Evolutionary conservation across 2,888 invertebrate genomes (phyloP), one percentile per base, ranked within the genome.

Genomic region (Eupithecia vulgata): DNA sequence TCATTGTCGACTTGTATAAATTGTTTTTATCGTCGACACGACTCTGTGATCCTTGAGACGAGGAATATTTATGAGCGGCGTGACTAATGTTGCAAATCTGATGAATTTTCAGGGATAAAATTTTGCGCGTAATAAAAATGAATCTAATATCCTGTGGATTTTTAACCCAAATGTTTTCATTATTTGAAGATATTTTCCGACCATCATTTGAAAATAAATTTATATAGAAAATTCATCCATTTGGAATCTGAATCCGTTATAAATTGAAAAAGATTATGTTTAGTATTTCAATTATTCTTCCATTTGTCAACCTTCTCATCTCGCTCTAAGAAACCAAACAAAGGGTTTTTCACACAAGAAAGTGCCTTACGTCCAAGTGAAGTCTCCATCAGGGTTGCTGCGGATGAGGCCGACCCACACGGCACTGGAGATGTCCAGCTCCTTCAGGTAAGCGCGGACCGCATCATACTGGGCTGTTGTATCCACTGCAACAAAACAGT

Each of bases 381-480:
- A 97, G 78, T 96, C 96, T 72, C 96, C 95, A 81, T 96, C 96
- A 72, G 96, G 96, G 83, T 95, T 95, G 83, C 96, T 95, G 82
- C 96, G 96, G 83, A 97, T 97, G 79, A 97, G 95, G 75, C 97
- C 97, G 82, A 97, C 97, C 97, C 97, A 97, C 76, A 97, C 96
- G 70, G 96, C 96, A 86, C 96, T 96, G 61, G 96, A 95, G 76
- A 97, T 96, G 87, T 97, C 97, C 90, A 97, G 89, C 87, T 97
- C 97, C 87, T 97, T 97, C 78, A 97, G 95, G 86, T 97, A 97
- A 40, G 97, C 96, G 78, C 97, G 94, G 70, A 97, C 96, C 59
- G 97, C 97, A 86, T 97, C 97, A 85, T 96, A 97, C 90, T 97
- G 97, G 59, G 96, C 96, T 76, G 96, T 96, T 74, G 96, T 96